Base-by-base conservation (phyloP, 2,888 invertebrate species). In the Nezara viridula region DNA sequence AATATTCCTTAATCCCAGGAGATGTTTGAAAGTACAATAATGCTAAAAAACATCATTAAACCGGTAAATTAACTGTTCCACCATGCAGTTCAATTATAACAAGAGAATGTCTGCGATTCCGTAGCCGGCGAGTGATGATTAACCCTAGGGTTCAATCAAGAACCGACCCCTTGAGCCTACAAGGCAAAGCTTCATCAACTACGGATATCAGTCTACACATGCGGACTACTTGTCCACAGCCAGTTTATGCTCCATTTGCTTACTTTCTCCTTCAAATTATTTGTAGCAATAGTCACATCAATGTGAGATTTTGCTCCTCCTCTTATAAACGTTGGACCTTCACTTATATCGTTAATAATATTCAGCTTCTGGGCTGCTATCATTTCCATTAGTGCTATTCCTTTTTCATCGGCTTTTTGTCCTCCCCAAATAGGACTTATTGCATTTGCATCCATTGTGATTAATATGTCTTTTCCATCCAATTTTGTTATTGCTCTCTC, bases 401-500 rank as follows among this genome's bases (percentile, higher is more conserved):
- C 85, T 47, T 14, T 47, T n/a, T 85, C n/a, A n/a, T 85, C 47
- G 0, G n/a, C 6, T 0, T 4, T 2, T 10, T 7, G n/a, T 5
- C 24, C 49, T n/a, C 85, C 85, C 85, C 85, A 85, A 14, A 49
- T 47, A 5, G 85, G 85, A 47, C 47, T 85, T 49, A n/a, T 85
- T 47, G 49, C 85, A 49, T 85, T 85, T 10, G n/a, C 47, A 24
- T 85, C 85, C 5, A 49, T 49, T 12, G 44, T 16, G 2, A 85
- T 44, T 47, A 85, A 49, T 12, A 85, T 27, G n/a, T n/a, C 24
- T 47, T 44, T 85, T 85, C 44, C 47, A 49, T 6, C 27, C 6
- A 21, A 85, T 14, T 2, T 24, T 47, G 6, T 27, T 49, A 24
- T n/a, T 27, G 49, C 49, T n/a, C 7, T 85, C n/a, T 47, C 27